Base-by-base conservation (phyloP, 2,888 invertebrate species). In the Parnassius orleans region DNA sequence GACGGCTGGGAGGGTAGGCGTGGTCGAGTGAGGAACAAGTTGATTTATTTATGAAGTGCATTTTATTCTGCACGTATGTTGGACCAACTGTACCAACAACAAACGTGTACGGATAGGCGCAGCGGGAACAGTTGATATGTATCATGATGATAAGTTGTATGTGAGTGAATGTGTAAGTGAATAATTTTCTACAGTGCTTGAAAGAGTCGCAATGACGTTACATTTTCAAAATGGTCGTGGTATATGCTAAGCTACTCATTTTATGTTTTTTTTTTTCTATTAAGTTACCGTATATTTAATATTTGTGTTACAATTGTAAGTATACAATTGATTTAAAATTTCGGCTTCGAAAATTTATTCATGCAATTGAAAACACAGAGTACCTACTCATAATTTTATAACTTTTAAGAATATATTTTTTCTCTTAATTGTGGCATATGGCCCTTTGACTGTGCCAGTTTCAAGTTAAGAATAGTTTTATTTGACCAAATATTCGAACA, bases 1-100 rank as follows among this genome's bases (percentile, higher is more conserved):
- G 90, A 66, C 74, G 71, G 66, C 67, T 55, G 60, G 68, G 33
- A 59, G 54, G 46, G 65, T 79, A 77, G 90, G 89, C 90, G 90
- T 85, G 87, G 84, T 78, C 78, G 68, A 68, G 71, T 78, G 84
- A 82, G 81, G 79, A 78, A 79, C 83, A 79, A 75, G 78, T 76
- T 76, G 74, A 79, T 87, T 86, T 90, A 90, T 90, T 89, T 90
- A 90, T 87, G 83, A 86, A 82, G 81, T 86, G 83, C 83, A 86
- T 84, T 86, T 81, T 76, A 82, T 76, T 78, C 75, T 73, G 69
- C 71, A 66, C 69, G 68, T 69, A 57, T 48, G 61, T 61, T 61
- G 61, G 55, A n/a, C 55, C 51, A 44, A 61, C 51, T 44, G 24
- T 10, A 9, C 55, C 55, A 55, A 55, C 60, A 53, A 15, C 53